A percentile compares a stretch with the other conserved stretches of the same genome.
These are phyloP conservation scores for Athene noctua DNA, from an alignment of 2,113 vertebrate species.

Conservation along the genomic window DNA sequence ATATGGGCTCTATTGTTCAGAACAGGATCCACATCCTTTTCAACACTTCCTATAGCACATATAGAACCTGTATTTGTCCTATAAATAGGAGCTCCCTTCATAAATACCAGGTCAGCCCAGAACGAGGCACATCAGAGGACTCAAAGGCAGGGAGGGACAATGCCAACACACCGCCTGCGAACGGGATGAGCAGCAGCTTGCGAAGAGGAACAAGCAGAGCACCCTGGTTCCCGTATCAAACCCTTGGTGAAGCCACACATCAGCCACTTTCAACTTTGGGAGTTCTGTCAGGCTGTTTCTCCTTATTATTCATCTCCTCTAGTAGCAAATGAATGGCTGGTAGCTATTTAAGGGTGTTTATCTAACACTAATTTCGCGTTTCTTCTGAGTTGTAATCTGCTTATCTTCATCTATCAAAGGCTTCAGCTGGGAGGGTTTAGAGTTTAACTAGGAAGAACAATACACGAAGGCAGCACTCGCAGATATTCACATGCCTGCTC, in stretches of 20 bases:
- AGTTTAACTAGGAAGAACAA: not conserved
- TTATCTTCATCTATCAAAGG: not conserved
- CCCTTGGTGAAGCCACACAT: accelerated
- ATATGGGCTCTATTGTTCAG: not conserved
- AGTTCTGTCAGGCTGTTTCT: not conserved
- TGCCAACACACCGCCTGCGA: not conserved
- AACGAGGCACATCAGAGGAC: not conserved
- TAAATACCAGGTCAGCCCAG: not conserved
- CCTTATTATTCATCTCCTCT: not conserved
- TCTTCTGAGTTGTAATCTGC: not conserved
- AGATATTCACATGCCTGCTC: not conserved
- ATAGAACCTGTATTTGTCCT: not conserved
- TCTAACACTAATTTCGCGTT: not conserved
- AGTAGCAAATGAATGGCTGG: not conserved
- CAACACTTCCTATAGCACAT: not conserved
- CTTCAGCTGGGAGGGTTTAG: not conserved
- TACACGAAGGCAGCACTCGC: accelerated
- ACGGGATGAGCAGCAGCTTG: not conserved
- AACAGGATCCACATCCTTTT: constrained; percentile 36
- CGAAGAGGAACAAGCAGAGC: not conserved
- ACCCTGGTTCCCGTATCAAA: accelerated
- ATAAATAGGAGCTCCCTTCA: not conserved
- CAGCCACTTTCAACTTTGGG: not conserved
- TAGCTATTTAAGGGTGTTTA: not conserved
- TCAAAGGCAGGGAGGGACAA: not conserved